Conservation (phyloP, 2,113 vertebrate species). For the Furnarius figulus region DNA sequence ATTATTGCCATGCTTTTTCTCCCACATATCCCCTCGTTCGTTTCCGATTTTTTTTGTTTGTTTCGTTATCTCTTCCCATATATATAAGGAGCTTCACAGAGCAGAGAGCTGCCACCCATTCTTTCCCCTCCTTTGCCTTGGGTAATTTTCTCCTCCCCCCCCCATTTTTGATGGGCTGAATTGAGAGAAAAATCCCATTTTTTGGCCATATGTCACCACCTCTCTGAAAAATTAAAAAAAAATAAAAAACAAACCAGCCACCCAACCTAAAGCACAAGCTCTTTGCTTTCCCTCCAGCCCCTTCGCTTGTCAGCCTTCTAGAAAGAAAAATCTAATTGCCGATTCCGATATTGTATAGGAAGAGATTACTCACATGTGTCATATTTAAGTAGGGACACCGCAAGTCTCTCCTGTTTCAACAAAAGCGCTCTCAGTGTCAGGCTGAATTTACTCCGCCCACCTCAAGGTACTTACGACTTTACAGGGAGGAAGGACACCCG, state of each 20-base stretch:
- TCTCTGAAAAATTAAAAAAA: background rate
- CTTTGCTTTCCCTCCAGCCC: background rate
- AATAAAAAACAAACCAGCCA: too few relatives aligned
- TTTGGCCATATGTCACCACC: accelerated
- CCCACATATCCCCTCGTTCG: background rate
- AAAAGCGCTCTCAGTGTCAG: slow-evolving; percentile 57
- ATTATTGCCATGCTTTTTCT: background rate
- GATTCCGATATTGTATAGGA: slow-evolving; percentile 44
- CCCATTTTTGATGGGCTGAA: background rate
- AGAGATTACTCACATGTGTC: slow-evolving; percentile 63
- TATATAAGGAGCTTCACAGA: background rate
- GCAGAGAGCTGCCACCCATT: background rate
- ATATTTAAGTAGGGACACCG: slow-evolving; percentile 60
- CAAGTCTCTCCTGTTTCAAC: slow-evolving; percentile 58
- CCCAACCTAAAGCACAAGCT: background rate
- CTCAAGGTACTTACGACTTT: slow-evolving; percentile 60
- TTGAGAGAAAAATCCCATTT: background rate
- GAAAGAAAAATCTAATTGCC: slow-evolving; percentile 42
- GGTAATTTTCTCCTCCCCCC: background rate
- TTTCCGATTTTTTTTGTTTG: background rate
- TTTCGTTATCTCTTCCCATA: background rate
- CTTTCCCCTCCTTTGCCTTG: background rate
- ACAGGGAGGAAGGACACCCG: slow-evolving; percentile 58
- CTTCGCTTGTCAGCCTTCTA: background rate
- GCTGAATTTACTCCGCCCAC: slow-evolving; percentile 57